Evolutionary conservation across 2,113 vertebrate species (phyloP).

Genomic region (Aptenodytes patagonicus): DNA sequence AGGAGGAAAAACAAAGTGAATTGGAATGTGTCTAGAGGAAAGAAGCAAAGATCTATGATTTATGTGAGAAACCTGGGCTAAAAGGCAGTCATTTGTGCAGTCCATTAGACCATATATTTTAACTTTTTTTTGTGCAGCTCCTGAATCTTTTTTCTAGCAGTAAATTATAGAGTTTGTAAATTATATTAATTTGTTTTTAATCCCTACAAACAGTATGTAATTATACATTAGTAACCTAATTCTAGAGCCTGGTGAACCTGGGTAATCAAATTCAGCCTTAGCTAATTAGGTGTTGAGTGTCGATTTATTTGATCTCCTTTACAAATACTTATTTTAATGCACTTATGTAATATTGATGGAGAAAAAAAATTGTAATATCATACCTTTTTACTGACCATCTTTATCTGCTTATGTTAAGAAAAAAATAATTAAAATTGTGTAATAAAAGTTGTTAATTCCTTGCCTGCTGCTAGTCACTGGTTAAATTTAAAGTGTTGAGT

Average conservation of each 20-base stretch:
- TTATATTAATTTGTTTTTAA: not conserved
- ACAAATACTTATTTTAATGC: not conserved
- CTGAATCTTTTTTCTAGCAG: not conserved
- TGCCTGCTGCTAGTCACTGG: not conserved
- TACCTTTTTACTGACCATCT: not conserved
- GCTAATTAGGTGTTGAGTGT: not conserved
- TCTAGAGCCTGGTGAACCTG: not conserved
- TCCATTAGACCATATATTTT: constrained; percentile 1
- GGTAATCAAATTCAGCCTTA: not conserved
- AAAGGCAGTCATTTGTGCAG: not conserved
- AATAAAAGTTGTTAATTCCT: not conserved
- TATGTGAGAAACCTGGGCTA: not conserved
- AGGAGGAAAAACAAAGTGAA: constrained; percentile 17
- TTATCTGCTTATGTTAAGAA: not conserved
- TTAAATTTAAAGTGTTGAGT: not conserved
- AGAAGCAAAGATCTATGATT: not conserved
- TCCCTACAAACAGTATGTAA: not conserved
- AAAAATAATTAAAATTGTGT: not conserved
- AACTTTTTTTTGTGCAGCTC: not conserved
- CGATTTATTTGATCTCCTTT: not conserved
- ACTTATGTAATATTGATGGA: not conserved
- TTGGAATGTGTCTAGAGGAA: constrained; percentile 2
- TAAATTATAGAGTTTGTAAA: not conserved
- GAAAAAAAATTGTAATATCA: not conserved
- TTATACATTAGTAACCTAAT: not conserved